These are phyloP conservation scores for Phrynocephalus versicolor DNA, from an alignment of 2,113 vertebrate species.

Conservation along the genomic window DNA sequence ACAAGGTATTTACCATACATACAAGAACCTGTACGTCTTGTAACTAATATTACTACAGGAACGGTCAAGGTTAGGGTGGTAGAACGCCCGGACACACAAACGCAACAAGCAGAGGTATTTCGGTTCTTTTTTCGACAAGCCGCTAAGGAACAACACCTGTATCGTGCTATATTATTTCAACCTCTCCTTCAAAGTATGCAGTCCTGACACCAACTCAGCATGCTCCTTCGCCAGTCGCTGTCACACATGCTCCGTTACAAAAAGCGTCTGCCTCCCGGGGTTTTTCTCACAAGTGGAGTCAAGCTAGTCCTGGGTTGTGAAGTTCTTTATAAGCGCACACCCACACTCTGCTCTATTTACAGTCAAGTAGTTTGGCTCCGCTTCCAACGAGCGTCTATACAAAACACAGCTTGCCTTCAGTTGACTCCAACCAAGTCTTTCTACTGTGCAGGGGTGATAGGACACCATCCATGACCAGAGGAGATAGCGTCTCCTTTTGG, in stretches of 20 bases:
- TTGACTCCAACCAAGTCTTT: not conserved
- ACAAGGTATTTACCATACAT: not conserved
- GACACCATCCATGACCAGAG: slow-evolving; percentile 35
- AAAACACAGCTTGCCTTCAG: not conserved
- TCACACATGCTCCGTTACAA: slow-evolving; percentile 1
- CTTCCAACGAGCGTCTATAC: not conserved
- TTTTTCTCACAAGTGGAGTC: not conserved
- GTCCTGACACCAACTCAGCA: not conserved
- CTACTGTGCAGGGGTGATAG: slow-evolving; percentile 13
- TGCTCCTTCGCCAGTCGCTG: not conserved
- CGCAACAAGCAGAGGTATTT: not conserved
- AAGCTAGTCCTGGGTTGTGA: not conserved
- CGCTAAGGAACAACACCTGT: not conserved
- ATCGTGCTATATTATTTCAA: not conserved
- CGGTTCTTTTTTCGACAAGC: not conserved
- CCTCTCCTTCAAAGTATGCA: not conserved
- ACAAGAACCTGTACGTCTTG: not conserved
- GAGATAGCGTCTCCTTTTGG: slow-evolving; percentile 49
- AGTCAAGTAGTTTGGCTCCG: not conserved
- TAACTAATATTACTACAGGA: not conserved
- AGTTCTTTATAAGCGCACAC: not conserved
- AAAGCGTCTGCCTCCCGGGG: slow-evolving; percentile 2
- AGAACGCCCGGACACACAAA: not conserved
- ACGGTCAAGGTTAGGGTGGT: not conserved
- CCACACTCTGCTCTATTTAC: not conserved